Conservation (phyloP, 1,140 invertebrate genomes). For the Tyrophagus putrescentiae region DNA sequence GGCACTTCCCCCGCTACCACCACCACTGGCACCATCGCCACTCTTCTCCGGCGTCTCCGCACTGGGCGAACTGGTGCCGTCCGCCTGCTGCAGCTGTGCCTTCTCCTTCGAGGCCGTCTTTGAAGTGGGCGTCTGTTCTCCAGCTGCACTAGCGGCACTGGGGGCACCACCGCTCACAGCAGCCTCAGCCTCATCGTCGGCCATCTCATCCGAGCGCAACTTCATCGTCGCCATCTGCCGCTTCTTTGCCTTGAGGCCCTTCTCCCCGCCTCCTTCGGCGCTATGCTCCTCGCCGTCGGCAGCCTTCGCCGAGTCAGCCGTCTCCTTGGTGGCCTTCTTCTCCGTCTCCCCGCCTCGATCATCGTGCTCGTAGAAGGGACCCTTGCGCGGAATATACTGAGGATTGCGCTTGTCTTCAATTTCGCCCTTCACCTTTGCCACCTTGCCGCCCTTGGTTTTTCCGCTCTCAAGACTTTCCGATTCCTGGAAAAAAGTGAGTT, state of each 20-base stretch:
- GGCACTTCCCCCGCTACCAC: background rate
- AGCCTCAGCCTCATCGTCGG: background rate
- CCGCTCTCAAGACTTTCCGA: background rate
- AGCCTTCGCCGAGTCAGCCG: background rate
- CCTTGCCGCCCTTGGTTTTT: slow-evolving; percentile 17
- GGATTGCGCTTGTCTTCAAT: slow-evolving; percentile 86
- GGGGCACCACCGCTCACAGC: too few species aligned
- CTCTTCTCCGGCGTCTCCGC: background rate
- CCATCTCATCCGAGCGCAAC: slow-evolving; percentile 6
- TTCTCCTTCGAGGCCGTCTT: too few species aligned
- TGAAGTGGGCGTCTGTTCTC: too few species aligned
- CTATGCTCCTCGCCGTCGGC: background rate
- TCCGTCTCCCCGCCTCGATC: slow-evolving; percentile 46
- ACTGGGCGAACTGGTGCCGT: background rate
- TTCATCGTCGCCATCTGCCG: slow-evolving; percentile 17
- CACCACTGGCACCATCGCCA: background rate
- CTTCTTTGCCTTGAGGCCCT: slow-evolving; percentile 23
- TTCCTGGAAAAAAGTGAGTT: slow-evolving; percentile 17
- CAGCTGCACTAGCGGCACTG: too few species aligned
- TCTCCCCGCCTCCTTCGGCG: slow-evolving; percentile 8
- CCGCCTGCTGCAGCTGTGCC: too few species aligned
- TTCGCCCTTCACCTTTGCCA: slow-evolving; percentile 39
- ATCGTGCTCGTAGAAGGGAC: slow-evolving; percentile 92
- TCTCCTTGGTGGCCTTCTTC: slow-evolving; percentile 28
- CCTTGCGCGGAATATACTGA: slow-evolving; percentile 87